phyloP scores from a whole-genome alignment of 2,113 vertebrate species.

The Myrmecobius fasciatus region DNA sequence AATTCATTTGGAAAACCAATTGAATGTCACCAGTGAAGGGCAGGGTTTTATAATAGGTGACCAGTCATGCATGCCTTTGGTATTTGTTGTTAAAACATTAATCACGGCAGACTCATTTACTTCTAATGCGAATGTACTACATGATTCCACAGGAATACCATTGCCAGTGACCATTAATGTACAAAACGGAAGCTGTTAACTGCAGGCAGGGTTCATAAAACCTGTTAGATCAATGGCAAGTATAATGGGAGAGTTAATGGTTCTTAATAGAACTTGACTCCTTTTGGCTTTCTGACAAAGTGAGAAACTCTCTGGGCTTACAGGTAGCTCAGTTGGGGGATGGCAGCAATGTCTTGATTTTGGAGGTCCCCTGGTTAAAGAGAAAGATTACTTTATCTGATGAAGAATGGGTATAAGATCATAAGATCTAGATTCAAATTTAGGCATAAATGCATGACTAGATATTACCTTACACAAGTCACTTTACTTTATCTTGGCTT shows the following conservation, averaged over 20 bases:
- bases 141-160: conserved; percentile 61
- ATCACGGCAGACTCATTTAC: conserved; percentile 71
- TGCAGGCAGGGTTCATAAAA: conserved; percentile 57
- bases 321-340: background rate
- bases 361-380: background rate
- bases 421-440: background rate
- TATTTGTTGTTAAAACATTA: conserved; percentile 66
- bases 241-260: conserved; percentile 65
- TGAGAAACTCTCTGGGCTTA: background rate
- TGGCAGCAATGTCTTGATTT: background rate
- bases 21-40: conserved; percentile 72
- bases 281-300: background rate
- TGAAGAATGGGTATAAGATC: background rate
- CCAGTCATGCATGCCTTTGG: conserved; percentile 60
- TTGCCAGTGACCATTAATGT: conserved; percentile 30
- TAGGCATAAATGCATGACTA: background rate
- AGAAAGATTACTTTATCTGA: background rate
- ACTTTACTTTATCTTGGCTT: background rate
- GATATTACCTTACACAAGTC: background rate
- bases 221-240: conserved; percentile 30
- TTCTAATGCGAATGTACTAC: conserved; percentile 28
- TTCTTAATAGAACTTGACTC: conserved; percentile 47
- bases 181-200: conserved; percentile 60
- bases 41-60: conserved; percentile 58
- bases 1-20: conserved; percentile 79